Base-by-base conservation (phyloP, 1,140 invertebrate species). In the Caenorhabditis remanei region DNA sequence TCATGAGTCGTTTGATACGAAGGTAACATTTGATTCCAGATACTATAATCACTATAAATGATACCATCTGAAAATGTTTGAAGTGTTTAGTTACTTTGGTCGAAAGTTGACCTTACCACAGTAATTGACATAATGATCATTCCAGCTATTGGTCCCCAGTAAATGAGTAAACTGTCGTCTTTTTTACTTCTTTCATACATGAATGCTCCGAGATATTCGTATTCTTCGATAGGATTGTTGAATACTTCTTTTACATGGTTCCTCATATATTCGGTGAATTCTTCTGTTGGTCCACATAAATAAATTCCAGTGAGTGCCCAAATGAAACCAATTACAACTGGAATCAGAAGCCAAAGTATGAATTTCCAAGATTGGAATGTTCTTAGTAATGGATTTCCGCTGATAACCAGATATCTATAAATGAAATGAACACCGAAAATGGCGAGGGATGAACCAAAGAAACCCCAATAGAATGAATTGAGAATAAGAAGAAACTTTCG, bases 311-410 rank as follows among this genome's bases (percentile, higher is more conserved):
- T 79, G 4, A 79, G 24, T 4, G 21, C 43, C 71, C 71, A 79
- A n/a, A 50, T 79, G 11, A 79, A 50, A 8, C 71, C 71, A 50
- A 50, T 50, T 0, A 50, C 43, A 24, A 79, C 7, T 50, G 71
- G 71, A 53, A 79, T 79, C 43, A 79, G 4, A 3, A 79, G 21
- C 71, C 71, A 79, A 16, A 79, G 71, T 13, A 50, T 24, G 13
- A 79, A 13, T 50, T 79, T 79, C 71, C 71, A 79, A 11, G 71
- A 79, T 24, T 79, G 46, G 53, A 79, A 79, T 24, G 71, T 79
- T 79, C 41, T 41, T 0, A 79, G n/a, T 11, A 79, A 14, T 11
- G 43, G 9, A 43, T 79, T 79, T 50, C n/a, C 46, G 24, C 71
- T 79, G 4, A 79, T 50, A 21, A 32, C 46, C 43, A 79, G 46